These are phyloP conservation scores for Gryon sp. DNA, from an alignment of 1,140 invertebrate genomes.

Conservation along the genomic window DNA sequence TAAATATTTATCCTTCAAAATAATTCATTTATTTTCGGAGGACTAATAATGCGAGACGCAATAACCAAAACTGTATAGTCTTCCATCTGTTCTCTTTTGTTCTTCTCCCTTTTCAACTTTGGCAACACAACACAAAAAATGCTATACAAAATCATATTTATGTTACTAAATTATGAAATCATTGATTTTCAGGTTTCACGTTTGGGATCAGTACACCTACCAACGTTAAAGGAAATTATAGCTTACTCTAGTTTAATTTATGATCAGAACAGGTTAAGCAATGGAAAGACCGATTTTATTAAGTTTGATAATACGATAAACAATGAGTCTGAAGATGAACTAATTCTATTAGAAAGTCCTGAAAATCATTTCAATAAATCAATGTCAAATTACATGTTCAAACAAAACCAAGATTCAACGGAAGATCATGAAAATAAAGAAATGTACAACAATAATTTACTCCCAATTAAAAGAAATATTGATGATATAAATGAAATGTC, in stretches of 20 bases:
- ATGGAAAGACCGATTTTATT: background rate
- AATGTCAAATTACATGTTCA: conserved; percentile 20
- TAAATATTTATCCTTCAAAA: conserved; percentile 47
- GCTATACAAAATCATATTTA: too few relatives aligned
- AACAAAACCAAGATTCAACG: conserved; percentile 1
- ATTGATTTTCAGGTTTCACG: conserved; percentile 76
- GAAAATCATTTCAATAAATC: conserved; percentile 45
- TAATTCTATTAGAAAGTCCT: conserved; percentile 59
- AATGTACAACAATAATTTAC: conserved; percentile 20
- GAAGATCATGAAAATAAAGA: background rate
- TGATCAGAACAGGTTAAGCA: background rate
- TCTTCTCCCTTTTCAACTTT: conserved; percentile 36
- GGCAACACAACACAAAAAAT: too few relatives aligned
- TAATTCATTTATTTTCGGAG: conserved; percentile 35
- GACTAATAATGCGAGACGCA: conserved; percentile 42
- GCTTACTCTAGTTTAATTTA: conserved; percentile 3
- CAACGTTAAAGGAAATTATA: conserved; percentile 72
- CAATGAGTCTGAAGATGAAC: conserved; percentile 38
- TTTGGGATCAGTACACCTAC: conserved; percentile 66
- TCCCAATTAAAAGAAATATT: conserved; percentile 30
- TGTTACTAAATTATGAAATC: too few relatives aligned
- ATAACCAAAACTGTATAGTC: conserved; percentile 11
- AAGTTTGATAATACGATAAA: conserved; percentile 17
- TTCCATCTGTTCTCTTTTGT: conserved; percentile 23
- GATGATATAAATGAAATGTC: conserved; percentile 5